Conservation (phyloP, 2,888 invertebrate species). For the Drosophila merina region DNA sequence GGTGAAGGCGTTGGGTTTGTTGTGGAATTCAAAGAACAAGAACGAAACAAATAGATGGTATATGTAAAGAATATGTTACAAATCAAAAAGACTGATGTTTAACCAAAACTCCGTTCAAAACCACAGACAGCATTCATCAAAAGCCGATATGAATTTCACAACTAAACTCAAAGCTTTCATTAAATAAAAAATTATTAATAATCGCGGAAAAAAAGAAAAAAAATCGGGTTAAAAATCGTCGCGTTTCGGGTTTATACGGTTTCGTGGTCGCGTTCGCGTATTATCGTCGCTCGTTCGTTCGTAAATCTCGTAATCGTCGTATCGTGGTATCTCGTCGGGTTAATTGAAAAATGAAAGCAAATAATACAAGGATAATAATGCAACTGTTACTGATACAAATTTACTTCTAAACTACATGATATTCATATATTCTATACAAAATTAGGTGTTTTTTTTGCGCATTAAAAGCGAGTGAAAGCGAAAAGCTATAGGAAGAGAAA, state of each 20-base stretch:
- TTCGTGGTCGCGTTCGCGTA: conserved; percentile 82
- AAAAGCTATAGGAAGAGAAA: conserved; percentile 20
- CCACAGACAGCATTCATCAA: conserved; percentile 42
- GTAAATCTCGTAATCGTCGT: conserved; percentile 52
- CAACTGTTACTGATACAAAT: conserved; percentile 75
- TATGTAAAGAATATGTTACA: conserved; percentile 30
- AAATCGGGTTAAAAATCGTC: conserved; percentile 56
- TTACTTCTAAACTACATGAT: conserved; percentile 59
- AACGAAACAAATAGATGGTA: conserved; percentile 14
- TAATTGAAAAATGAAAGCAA: conserved; percentile 42
- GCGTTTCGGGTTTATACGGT: conserved; percentile 82
- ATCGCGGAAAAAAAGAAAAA: conserved; percentile 23
- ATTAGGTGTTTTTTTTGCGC: conserved; percentile 43
- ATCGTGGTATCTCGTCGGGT: conserved; percentile 67
- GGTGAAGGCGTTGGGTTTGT: conserved; percentile 56
- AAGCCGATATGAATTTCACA: conserved; percentile 44
- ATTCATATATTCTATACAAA: conserved; percentile 51
- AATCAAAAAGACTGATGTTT: conserved; percentile 70
- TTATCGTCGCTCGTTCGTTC: conserved; percentile 81
- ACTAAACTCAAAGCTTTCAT: conserved; percentile 51
- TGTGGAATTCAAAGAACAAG: conserved; percentile 44
- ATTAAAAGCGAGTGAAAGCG: conserved; percentile 2
- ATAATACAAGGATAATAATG: conserved; percentile 64
- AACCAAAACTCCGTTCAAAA: conserved; percentile 60
- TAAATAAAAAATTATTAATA: conserved; percentile 26